phyloP scores from a whole-genome alignment of 2,113 vertebrate species.

The Paralichthys olivaceus region DNA sequence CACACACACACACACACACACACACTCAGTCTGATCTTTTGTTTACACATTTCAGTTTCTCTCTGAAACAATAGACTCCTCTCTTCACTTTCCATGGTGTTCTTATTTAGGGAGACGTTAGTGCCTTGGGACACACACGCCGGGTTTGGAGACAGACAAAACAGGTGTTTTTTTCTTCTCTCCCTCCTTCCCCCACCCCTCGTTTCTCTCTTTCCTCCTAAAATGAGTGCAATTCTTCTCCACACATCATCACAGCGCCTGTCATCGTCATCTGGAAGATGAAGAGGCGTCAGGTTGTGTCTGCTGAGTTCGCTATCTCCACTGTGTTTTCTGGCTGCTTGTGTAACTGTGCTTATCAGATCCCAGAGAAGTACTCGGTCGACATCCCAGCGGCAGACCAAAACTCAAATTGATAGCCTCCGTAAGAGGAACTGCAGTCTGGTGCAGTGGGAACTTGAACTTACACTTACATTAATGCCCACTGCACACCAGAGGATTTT shows the following conservation, averaged over 20 bases:
- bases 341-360: conserved; percentile 46
- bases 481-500: neutral
- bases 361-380: conserved; percentile 19
- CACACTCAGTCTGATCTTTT: conserved; percentile 21
- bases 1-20: conserved; percentile 9
- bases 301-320: conserved; percentile 34
- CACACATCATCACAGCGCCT: conserved; percentile 37
- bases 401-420: conserved; percentile 46
- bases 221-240: conserved; percentile 47
- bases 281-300: conserved; percentile 50
- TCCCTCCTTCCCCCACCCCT: conserved; percentile 2
- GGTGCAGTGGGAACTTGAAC: neutral
- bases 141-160: conserved; percentile 22
- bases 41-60: conserved; percentile 44
- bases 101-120: conserved; percentile 63
- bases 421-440: conserved; percentile 2
- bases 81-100: conserved; percentile 48
- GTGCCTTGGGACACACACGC: conserved; percentile 49
- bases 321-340: conserved; percentile 49
- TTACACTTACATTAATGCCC: neutral
- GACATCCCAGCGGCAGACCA: conserved; percentile 21
- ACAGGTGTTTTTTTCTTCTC: conserved; percentile 29
- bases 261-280: conserved; percentile 45
- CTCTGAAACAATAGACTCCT: conserved; percentile 28
- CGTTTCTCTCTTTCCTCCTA: conserved; percentile 12